Evolutionary conservation across 30 jellyfish, hydroid and myxozoan species (phyloP).

Genomic region (Aurelia coerulea): DNA sequence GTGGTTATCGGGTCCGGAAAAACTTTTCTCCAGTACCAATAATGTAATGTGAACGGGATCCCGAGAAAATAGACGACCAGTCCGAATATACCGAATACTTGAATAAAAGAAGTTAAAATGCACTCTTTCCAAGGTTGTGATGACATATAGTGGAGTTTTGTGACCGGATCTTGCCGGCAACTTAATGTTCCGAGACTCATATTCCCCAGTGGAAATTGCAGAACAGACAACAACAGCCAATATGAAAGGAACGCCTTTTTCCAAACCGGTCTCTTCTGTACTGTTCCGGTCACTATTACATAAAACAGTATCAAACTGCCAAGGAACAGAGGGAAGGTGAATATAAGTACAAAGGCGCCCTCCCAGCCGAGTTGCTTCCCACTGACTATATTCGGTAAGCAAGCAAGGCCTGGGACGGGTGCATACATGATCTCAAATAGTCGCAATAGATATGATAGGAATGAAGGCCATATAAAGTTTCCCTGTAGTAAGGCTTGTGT

Average conservation of each 20-base stretch:
- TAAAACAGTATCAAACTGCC: constrained; percentile 81
- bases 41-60: constrained; percentile 91
- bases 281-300: constrained; percentile 90
- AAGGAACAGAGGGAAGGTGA: constrained; percentile 82
- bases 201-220: constrained; percentile 96
- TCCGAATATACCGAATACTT: constrained; percentile 92
- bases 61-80: constrained; percentile 91
- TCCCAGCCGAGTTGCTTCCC: constrained; percentile 99
- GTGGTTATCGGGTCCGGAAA: constrained; percentile 79
- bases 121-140: constrained; percentile 99
- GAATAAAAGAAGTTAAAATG: constrained; percentile 74
- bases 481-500: constrained; percentile 93
- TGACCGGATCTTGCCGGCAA: constrained; percentile 86
- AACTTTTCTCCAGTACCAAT: constrained; percentile 85
- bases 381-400: constrained; percentile 90
- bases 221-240: constrained; percentile 89
- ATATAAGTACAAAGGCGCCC: constrained; percentile 93
- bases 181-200: constrained; percentile 96
- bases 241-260: constrained; percentile 88
- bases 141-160: constrained; percentile 82
- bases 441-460: constrained; percentile 79
- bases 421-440: constrained; percentile 96
- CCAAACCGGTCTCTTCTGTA: constrained; percentile 97
- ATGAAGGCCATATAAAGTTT: constrained; percentile 95
- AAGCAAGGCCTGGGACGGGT: constrained; percentile 99